Evolutionary conservation across 2,888 invertebrate species (phyloP).

Genomic region (Adineta ricciae): DNA sequence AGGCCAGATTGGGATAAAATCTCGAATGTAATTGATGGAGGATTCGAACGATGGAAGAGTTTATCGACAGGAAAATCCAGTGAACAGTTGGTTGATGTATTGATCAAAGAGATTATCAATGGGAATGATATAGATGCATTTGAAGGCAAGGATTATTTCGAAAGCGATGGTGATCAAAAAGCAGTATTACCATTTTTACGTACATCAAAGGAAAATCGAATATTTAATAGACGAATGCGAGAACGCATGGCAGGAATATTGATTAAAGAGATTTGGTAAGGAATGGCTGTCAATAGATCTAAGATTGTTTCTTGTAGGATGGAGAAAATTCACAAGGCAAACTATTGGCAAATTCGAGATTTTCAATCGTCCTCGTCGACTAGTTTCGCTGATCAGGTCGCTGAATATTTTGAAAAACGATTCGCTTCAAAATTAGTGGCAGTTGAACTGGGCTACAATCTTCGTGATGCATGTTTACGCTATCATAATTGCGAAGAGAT

Average conservation of each 20-base stretch:
- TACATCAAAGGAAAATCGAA: not conserved
- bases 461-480: not conserved
- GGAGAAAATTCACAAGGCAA: not conserved
- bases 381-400: not conserved
- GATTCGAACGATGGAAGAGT: not conserved
- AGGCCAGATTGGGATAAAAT: conserved; percentile 20
- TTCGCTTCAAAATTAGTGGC: not conserved
- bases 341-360: not conserved
- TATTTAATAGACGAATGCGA: not conserved
- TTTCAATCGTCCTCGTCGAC: not conserved
- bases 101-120: not conserved
- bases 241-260: not conserved
- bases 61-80: conserved; percentile 3
- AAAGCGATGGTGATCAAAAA: not conserved
- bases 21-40: not conserved
- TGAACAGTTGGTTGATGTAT: not conserved
- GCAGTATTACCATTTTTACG: not conserved
- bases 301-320: not conserved
- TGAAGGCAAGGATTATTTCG: not conserved
- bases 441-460: conserved; percentile 5
- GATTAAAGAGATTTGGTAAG: conserved; percentile 5
- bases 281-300: no score
- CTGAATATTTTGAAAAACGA: not conserved
- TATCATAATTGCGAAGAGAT: not conserved
- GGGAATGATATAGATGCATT: not conserved